Conservation (phyloP, 1,140 invertebrate genomes). For the Saccostrea cuccullata region DNA sequence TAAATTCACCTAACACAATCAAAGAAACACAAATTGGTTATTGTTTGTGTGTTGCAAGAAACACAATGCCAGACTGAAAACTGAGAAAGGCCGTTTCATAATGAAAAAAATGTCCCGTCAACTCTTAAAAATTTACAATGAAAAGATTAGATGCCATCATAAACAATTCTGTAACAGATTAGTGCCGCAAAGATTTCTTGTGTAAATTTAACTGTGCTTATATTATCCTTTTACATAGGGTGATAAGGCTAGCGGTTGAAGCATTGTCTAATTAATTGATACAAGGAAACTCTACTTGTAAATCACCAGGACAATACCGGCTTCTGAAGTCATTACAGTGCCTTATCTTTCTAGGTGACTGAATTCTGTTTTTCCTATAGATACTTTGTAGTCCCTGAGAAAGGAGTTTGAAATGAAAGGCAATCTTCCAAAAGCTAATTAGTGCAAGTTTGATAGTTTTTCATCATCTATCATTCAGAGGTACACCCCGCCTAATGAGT, state of each 20-base stretch:
- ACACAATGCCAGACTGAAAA: slow-evolving; percentile 20
- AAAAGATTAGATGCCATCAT: slow-evolving; percentile 30
- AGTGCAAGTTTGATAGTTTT: slow-evolving; percentile 11
- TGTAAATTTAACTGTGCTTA: neutral
- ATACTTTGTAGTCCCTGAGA: neutral
- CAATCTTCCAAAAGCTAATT: slow-evolving; percentile 17
- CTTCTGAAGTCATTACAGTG: neutral
- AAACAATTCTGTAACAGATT: slow-evolving; percentile 18
- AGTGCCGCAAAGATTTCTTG: neutral
- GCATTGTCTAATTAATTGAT: slow-evolving; percentile 29
- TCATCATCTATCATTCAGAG: neutral
- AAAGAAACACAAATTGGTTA: slow-evolving; percentile 24
- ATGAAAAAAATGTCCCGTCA: slow-evolving; percentile 14
- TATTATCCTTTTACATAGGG: neutral
- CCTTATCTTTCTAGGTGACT: slow-evolving; percentile 35
- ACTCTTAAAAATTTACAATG: neutral
- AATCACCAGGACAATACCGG: slow-evolving; percentile 15
- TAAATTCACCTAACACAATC: neutral
- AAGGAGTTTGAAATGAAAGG: neutral
- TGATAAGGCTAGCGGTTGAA: neutral
- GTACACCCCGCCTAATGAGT: neutral
- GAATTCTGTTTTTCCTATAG: slow-evolving; percentile 11
- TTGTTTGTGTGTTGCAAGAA: slow-evolving; percentile 18
- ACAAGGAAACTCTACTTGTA: neutral
- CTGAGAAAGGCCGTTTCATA: slow-evolving; percentile 8